phyloP scores from a whole-genome alignment of 2,797 vertebrate genomes.

The Heliangelus exortis region DNA sequence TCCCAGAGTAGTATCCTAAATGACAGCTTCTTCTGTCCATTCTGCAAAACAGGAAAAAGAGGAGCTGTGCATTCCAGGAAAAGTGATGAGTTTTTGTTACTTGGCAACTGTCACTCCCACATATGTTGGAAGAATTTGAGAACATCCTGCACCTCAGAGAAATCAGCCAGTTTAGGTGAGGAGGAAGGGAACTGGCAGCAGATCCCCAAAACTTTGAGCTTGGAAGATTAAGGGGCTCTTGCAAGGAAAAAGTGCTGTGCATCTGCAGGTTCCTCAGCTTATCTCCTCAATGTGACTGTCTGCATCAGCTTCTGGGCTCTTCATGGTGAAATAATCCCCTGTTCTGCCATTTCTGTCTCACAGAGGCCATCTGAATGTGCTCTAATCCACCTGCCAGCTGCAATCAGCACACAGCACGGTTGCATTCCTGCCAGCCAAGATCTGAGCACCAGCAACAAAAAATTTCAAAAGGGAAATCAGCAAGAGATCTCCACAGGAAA shows the following conservation, averaged over 20 bases:
- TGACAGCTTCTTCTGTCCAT: not conserved
- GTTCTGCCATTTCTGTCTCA: not conserved
- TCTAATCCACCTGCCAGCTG: slow-evolving; percentile 64
- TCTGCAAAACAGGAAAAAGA: not conserved
- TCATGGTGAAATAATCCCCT: slow-evolving; percentile 47
- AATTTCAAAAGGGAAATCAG: slow-evolving; percentile 30
- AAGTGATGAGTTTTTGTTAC: slow-evolving; percentile 42
- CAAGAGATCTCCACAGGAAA: slow-evolving; percentile 11
- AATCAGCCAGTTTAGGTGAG: slow-evolving; percentile 30
- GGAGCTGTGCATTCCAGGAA: slow-evolving; percentile 33
- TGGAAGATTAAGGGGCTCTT: not conserved
- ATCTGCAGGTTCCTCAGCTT: slow-evolving; percentile 19
- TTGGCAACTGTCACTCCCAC: slow-evolving; percentile 58
- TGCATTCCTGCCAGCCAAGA: slow-evolving; percentile 11
- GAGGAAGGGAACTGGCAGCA: slow-evolving; percentile 53
- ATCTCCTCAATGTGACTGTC: not conserved
- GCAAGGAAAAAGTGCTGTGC: not conserved
- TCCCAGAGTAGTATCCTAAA: not conserved
- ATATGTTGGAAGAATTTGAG: slow-evolving; percentile 38
- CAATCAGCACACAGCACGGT: slow-evolving; percentile 50
- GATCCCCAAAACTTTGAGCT: slow-evolving; percentile 21
- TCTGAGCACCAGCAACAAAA: slow-evolving; percentile 27
- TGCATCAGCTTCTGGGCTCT: slow-evolving; percentile 31
- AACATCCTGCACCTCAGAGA: slow-evolving; percentile 42
- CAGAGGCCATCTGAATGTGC: slow-evolving; percentile 38